Evolutionary conservation across 2,888 invertebrate species (phyloP), one percentile per base, ranked within the genome.

Genomic region (Tupiocoris notatus): DNA sequence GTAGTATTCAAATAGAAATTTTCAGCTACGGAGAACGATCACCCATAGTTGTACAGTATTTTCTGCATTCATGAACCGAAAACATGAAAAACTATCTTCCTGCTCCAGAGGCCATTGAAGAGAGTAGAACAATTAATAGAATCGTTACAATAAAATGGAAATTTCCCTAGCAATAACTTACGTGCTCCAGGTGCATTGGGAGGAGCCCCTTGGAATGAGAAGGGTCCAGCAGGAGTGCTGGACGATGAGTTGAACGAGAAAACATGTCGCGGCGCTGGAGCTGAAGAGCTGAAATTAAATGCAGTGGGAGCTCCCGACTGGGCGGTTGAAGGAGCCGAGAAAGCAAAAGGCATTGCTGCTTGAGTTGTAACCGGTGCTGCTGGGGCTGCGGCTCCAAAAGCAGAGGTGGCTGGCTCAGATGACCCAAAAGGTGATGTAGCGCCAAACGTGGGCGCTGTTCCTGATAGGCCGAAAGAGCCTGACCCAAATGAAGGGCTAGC

Each of bases 231-330:
- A 9, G 39, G 62, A 1, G 39, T 18, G 6, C 39, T 39, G 3
- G 39, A 39, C 2, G 78, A 17, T 22, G 76, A 66, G 70, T 71
- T 71, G 54, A 78, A 78, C 22, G 70, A 76, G 24, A 78, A 78
- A 56, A 76, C 64, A 16, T 70, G 71, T 17, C 25, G 58, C 2
- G 75, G 58, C n/a, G 74, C 62, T 9, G 56, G 58, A 7, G 67
- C 39, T 39, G 39, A 39, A 39, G 39, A 39, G 39, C 39, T 12
- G 12, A 59, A 70, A 18, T 24, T 70, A 59, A 77, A 68, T n/a
- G 74, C 65, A 1, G 67, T 67, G 2, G 25, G 25, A 24, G 63
- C 21, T 9, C 12, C 23, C 6, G 64, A 3, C 16, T 18, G 54
- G 6, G 71, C 64, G 1, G n/a, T 39, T 1, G 59, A 3, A 0